These are phyloP conservation scores for Pollenia griseotomentosa DNA, from an alignment of 2,888 invertebrate species.

Conservation along the genomic window DNA sequence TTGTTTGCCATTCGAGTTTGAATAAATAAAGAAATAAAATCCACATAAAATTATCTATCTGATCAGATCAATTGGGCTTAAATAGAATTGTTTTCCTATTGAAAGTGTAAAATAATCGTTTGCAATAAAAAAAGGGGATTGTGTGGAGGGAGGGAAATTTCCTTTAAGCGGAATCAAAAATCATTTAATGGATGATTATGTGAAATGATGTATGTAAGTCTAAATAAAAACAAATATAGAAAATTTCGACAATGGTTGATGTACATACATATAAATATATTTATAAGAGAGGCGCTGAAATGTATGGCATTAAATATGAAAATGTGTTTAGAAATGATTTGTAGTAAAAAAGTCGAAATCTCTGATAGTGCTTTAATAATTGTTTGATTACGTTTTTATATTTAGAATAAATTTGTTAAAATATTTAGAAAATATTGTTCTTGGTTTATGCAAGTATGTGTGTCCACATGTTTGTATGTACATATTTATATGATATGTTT, in stretches of 20 bases:
- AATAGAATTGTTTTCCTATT: slow-evolving; percentile 28
- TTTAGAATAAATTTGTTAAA: too few relatives aligned
- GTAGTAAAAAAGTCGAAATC: too few relatives aligned
- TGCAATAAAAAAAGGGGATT: not conserved
- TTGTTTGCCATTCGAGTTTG: slow-evolving; percentile 43
- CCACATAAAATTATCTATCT: slow-evolving; percentile 39
- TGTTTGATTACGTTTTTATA: too few relatives aligned
- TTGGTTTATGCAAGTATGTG: too few relatives aligned
- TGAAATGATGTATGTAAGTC: slow-evolving; percentile 30
- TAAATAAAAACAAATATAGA: slow-evolving; percentile 17
- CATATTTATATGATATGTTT: too few relatives aligned
- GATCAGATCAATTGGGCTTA: slow-evolving; percentile 55
- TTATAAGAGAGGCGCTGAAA: slow-evolving; percentile 47
- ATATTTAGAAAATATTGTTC: too few relatives aligned
- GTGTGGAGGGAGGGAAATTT: not conserved
- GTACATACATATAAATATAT: not conserved
- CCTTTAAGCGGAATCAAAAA: not conserved
- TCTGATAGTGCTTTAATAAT: too few relatives aligned
- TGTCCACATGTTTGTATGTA: too few relatives aligned
- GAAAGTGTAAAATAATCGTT: slow-evolving; percentile 36
- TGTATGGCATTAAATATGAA: slow-evolving; percentile 10
- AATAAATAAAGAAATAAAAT: slow-evolving; percentile 36
- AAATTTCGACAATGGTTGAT: not conserved
- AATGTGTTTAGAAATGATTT: slow-evolving; percentile 8
- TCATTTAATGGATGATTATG: slow-evolving; percentile 49